Base-by-base conservation (phyloP, 2,888 invertebrate species). In the Caenorhabditis wallacei region DNA sequence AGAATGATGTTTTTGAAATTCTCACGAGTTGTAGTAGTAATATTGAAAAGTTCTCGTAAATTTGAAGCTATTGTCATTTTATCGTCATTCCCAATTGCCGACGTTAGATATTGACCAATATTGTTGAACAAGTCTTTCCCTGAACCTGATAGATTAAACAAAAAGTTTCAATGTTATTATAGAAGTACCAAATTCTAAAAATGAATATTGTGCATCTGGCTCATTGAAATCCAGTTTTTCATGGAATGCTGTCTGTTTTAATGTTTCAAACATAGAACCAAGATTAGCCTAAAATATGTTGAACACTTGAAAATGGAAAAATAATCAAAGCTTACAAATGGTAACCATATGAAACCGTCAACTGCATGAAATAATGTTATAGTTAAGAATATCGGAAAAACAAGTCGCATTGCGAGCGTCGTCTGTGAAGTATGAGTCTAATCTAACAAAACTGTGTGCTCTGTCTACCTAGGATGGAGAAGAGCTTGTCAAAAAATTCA, bases 251-350 rank as follows among this genome's bases (percentile, higher is more conserved):
- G 82, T 84, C 40, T 86, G 82, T 79, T 84, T 85, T 13, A 86
- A n/a, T 7, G 86, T 84, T 63, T 82, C 85, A 30, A 86, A 85
- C 84, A 86, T 86, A 0, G 86, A 78, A 43, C 85, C 86, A 20
- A 86, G 56, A 63, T 86, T 86, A 35, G 83, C 86, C 86, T 86
- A 18, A 18, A 80, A 48, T 13, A 2, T 30, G n/a, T 5, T n/a
- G n/a, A n/a, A n/a, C n/a, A n/a, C n/a, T n/a, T 40, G 16, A 56
- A 24, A 22, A 30, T 30, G 5, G 0, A 16, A 26, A 10, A 18
- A 51, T 59, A 13, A 16, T 7, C 3, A 20, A 0, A 48, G 78
- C 84, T 80, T 63, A 86, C 86, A 80, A 86, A 86, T n/a, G 86
- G 86, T 46, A 86, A 74, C 86, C 86, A 86, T 83, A 86, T 61